Conservation (phyloP, 2,113 vertebrate species). For the Cyanoramphus novaezelandiae region DNA sequence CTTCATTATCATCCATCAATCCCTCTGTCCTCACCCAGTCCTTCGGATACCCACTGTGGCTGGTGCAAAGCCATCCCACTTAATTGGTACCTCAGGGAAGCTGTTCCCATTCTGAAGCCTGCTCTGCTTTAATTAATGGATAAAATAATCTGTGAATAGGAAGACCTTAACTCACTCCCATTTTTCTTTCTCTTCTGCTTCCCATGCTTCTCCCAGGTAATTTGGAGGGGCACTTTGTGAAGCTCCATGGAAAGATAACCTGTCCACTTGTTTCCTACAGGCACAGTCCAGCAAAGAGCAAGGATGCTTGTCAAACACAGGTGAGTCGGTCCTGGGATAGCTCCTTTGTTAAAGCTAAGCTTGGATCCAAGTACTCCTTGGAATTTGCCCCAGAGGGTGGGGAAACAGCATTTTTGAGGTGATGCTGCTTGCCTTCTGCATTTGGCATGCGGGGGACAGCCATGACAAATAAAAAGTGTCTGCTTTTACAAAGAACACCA, state of each 20-base stretch:
- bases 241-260: rapidly evolving
- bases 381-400: not conserved
- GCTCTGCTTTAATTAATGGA: not conserved
- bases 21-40: not conserved
- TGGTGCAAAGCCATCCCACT: not conserved
- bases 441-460: not conserved
- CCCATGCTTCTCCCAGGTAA: not conserved
- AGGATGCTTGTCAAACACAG: not conserved
- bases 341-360: not conserved
- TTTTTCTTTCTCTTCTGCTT: not conserved
- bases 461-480: not conserved
- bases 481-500: not conserved
- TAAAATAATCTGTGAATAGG: not conserved
- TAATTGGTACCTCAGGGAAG: conserved; percentile 17
- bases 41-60: not conserved
- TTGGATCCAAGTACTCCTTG: not conserved
- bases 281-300: not conserved
- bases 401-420: not conserved
- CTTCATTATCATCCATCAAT: not conserved
- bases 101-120: not conserved
- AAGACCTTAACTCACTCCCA: not conserved
- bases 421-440: not conserved
- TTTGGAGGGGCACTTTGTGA: not conserved
- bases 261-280: not conserved
- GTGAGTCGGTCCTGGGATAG: not conserved